phyloP scores from a whole-genome alignment of 2,113 vertebrate species.

The Hirundichthys speculiger region DNA sequence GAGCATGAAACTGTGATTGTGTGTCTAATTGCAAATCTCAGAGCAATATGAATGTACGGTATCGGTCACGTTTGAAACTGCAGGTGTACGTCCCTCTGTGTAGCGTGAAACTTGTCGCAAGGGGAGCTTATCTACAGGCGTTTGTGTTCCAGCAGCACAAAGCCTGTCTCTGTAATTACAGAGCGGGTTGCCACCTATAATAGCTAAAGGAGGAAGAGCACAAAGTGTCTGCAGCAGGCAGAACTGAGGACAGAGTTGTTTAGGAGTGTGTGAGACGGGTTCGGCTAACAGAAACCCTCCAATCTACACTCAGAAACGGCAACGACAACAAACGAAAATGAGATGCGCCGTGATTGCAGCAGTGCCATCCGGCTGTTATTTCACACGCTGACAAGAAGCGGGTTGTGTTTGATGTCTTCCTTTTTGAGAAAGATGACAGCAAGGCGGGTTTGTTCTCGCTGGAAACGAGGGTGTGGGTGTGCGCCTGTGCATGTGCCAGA shows the following conservation, averaged over 20 bases:
- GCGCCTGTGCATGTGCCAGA: conserved; percentile 1
- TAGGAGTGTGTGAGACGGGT: conserved; percentile 29
- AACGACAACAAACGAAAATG: conserved; percentile 36
- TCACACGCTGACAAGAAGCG: conserved; percentile 8
- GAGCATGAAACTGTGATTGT: conserved; percentile 60
- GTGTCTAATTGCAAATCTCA: conserved; percentile 57
- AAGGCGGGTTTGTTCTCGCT: not conserved
- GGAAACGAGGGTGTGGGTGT: conserved; percentile 5
- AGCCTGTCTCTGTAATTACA: conserved; percentile 43
- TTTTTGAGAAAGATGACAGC: not conserved
- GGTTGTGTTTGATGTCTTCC: conserved; percentile 15
- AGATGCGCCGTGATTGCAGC: conserved; percentile 25
- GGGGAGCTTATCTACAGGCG: not conserved
- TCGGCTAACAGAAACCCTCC: conserved; percentile 14
- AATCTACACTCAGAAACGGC: conserved; percentile 20
- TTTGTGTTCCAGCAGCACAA: conserved; percentile 11
- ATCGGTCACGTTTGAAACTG: not conserved
- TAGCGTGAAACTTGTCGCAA: conserved; percentile 5
- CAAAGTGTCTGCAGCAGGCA: conserved; percentile 34
- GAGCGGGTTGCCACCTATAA: conserved; percentile 31
- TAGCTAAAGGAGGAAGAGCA: conserved; percentile 28
- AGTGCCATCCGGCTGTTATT: conserved; percentile 15
- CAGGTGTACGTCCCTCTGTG: conserved; percentile 1
- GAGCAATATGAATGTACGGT: conserved; percentile 1
- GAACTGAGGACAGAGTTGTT: conserved; percentile 45